phyloP scores from a whole-genome alignment of 1,140 invertebrate genomes.

The Kradibia gibbosae region DNA sequence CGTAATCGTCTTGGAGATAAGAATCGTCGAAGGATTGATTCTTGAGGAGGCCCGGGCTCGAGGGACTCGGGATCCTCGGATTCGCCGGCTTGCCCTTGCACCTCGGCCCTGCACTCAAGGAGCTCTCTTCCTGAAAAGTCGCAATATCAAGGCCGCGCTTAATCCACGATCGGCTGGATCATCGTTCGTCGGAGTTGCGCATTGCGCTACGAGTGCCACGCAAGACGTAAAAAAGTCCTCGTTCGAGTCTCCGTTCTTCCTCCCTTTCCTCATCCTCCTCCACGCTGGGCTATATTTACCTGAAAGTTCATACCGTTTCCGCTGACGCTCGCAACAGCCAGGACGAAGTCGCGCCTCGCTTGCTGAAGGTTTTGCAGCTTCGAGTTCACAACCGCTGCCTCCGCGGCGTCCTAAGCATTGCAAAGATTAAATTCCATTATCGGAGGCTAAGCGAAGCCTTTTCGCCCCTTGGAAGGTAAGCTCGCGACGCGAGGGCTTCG shows the following conservation, averaged over 20 bases:
- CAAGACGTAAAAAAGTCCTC: no score
- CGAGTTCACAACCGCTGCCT: slow-evolving; percentile 52
- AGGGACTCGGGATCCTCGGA: neutral
- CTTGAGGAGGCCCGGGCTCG: neutral
- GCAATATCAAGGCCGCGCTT: no score
- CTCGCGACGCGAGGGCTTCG: no score
- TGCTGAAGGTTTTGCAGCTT: slow-evolving; percentile 59
- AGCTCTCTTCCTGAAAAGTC: neutral
- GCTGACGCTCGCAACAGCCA: slow-evolving; percentile 59
- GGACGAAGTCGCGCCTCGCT: slow-evolving; percentile 62
- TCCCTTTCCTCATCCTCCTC: no score
- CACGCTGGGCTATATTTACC: no score
- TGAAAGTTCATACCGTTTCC: slow-evolving; percentile 53
- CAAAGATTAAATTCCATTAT: no score
- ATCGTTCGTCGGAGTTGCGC: no score
- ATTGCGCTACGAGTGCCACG: no score
- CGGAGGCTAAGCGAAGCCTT: no score
- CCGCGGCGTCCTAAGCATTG: slow-evolving; percentile 56
- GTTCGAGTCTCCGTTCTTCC: no score
- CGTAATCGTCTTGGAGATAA: neutral
- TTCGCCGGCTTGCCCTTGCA: neutral
- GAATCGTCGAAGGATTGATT: slow-evolving; percentile 18
- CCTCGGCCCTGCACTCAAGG: neutral
- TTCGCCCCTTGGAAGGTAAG: no score
- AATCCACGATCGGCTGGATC: no score